Evolutionary conservation across 1,140 invertebrate genomes (phyloP).

Genomic region (Apis cerana): DNA sequence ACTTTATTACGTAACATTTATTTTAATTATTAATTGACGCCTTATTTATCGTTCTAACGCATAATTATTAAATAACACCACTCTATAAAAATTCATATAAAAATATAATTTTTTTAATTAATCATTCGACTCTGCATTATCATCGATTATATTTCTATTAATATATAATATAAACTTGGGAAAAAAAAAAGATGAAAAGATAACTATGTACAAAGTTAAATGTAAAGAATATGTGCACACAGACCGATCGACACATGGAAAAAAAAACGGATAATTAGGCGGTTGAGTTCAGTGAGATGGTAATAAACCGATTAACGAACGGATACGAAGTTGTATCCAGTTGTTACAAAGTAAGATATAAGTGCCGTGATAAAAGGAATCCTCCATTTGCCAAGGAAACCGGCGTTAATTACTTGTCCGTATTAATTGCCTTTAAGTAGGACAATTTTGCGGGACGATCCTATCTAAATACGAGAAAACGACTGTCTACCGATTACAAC

Average conservation of each 20-base stretch:
- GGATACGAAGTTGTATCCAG: slow-evolving; percentile 9
- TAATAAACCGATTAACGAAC: slow-evolving; percentile 42
- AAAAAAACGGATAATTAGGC: slow-evolving; percentile 6
- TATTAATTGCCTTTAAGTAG: slow-evolving; percentile 14
- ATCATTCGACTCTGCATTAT: too few species aligned
- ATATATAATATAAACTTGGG: neutral
- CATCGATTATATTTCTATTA: neutral
- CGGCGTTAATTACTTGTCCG: neutral
- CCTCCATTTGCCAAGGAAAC: slow-evolving; percentile 45
- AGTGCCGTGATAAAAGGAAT: slow-evolving; percentile 31
- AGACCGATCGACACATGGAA: neutral
- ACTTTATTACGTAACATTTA: too few species aligned
- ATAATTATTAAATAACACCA: too few species aligned
- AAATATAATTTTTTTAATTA: too few species aligned
- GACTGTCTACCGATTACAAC: neutral
- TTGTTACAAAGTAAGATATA: slow-evolving; percentile 39
- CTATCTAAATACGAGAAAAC: neutral
- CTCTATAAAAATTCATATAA: too few species aligned
- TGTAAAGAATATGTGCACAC: neutral
- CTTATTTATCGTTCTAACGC: too few species aligned
- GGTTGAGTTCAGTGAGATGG: slow-evolving; percentile 14
- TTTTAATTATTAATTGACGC: too few species aligned
- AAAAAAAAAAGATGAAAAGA: too few species aligned
- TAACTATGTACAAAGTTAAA: neutral
- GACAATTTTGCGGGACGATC: neutral